Conservation (phyloP, 2,113 vertebrate genomes). For the Nothoprocta perdicaria region DNA sequence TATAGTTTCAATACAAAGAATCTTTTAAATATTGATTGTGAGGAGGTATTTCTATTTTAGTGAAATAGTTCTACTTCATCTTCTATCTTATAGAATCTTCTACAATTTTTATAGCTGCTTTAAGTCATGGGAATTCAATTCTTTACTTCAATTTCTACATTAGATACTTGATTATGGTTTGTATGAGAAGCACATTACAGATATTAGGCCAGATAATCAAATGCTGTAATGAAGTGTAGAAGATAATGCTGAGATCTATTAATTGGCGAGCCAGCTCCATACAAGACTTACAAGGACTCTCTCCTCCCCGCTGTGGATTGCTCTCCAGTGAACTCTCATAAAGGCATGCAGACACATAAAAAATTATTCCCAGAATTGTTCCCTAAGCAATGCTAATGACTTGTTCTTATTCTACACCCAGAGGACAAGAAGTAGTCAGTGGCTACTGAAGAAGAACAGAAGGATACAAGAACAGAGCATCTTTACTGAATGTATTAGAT, state of each 20-base stretch:
- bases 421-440: not conserved
- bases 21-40: not conserved
- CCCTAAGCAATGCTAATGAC: not conserved
- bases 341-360: not conserved
- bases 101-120: not conserved
- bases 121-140: not conserved
- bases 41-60: not conserved
- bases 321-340: not conserved
- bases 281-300: not conserved
- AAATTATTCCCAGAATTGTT: not conserved
- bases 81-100: not conserved
- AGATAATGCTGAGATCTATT: not conserved
- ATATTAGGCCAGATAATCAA: not conserved
- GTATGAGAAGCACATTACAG: not conserved
- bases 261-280: not conserved
- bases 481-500: not conserved
- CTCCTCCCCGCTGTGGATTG: not conserved
- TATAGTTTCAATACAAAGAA: not conserved
- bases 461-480: not conserved
- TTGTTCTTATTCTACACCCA: not conserved
- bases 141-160: not conserved
- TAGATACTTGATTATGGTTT: not conserved
- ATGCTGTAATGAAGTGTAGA: not conserved
- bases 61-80: not conserved
- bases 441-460: not conserved